phyloP scores from a whole-genome alignment of 2,113 vertebrate genomes.

The Vulpes vulpes region DNA sequence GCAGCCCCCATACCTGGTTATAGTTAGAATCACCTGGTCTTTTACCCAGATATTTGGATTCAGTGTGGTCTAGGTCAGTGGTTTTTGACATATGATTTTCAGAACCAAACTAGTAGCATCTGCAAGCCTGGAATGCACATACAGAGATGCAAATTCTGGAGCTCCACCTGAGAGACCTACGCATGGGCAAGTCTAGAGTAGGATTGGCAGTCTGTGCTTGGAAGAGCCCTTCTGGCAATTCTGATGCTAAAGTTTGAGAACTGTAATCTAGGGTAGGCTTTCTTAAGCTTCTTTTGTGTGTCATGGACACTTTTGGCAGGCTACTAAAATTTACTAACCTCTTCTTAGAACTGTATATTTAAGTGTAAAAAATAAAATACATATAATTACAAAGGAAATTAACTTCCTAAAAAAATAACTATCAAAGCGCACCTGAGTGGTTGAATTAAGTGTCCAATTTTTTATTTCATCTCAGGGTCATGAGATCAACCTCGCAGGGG shows the following conservation, averaged over 20 bases:
- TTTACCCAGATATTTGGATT: background rate
- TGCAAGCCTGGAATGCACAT: background rate
- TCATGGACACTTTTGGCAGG: background rate
- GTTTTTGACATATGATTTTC: background rate
- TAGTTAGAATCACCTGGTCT: background rate
- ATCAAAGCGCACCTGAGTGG: background rate
- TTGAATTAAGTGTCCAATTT: background rate
- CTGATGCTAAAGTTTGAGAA: background rate
- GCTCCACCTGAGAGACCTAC: background rate
- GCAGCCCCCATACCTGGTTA: background rate
- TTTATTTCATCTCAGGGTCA: background rate
- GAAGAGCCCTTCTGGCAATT: background rate
- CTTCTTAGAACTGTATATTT: background rate
- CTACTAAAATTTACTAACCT: background rate
- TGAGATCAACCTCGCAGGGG: too few relatives aligned
- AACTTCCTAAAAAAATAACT: background rate
- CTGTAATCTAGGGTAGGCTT: accelerated
- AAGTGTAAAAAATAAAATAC: background rate
- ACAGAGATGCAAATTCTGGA: background rate
- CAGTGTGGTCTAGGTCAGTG: background rate
- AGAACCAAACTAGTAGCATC: background rate
- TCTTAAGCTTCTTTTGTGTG: background rate
- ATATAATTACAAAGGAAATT: background rate
- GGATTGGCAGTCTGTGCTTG: background rate
- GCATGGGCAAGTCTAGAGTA: background rate